These are phyloP conservation scores for Nibea albiflora DNA, from an alignment of 2,113 vertebrate genomes.

Conservation along the genomic window DNA sequence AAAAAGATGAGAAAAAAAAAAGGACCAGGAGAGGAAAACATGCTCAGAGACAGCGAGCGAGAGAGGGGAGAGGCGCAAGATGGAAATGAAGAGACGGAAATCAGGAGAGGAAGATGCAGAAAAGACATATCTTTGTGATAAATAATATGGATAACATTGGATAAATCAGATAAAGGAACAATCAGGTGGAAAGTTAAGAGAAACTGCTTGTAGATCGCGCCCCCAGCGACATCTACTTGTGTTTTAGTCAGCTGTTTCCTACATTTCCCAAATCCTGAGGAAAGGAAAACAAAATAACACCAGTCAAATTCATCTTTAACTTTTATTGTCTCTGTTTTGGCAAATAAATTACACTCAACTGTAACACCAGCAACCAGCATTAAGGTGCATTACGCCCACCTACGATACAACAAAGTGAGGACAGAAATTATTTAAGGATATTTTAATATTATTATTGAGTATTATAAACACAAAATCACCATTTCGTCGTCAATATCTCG, in stretches of 20 bases:
- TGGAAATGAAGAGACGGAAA: constrained; percentile 5
- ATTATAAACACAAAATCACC: too few relatives aligned
- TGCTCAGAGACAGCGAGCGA: not conserved
- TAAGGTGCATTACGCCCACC: too few relatives aligned
- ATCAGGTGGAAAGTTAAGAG: not conserved
- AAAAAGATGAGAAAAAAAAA: constrained; percentile 30
- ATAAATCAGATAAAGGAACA: not conserved
- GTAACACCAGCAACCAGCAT: too few relatives aligned
- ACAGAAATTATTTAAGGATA: too few relatives aligned
- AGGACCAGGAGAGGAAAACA: constrained; percentile 18
- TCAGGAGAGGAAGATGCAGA: not conserved
- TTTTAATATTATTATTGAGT: too few relatives aligned
- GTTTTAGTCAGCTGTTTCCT: not conserved
- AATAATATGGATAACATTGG: not conserved
- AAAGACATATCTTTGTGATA: not conserved
- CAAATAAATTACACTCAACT: too few relatives aligned
- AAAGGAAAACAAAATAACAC: too few relatives aligned
- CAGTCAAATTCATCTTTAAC: too few relatives aligned
- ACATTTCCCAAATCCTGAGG: not conserved
- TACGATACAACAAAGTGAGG: too few relatives aligned
- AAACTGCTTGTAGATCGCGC: not conserved
- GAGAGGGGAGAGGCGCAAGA: not conserved
- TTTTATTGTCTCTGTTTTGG: too few relatives aligned
- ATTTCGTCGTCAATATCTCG: too few relatives aligned
- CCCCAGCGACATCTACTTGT: not conserved